Evolutionary conservation across 2,888 invertebrate species (phyloP), one percentile per base, ranked within the genome.

Genomic region (Chironomus tentans): DNA sequence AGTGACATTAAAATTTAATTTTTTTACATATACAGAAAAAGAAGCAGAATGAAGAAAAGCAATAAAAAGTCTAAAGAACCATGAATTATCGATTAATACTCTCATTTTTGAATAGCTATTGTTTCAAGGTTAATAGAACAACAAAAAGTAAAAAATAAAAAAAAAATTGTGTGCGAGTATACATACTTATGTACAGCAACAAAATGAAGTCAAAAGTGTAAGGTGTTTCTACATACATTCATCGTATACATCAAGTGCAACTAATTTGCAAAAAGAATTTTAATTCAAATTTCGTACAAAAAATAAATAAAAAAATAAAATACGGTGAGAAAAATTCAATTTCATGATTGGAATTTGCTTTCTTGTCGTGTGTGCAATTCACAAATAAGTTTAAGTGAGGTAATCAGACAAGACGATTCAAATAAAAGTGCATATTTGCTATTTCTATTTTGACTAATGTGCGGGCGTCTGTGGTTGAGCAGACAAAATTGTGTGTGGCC

Each of bases 51-150:
- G 68, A 61, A 28, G n/a, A 62, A 28, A 73, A 65, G 62, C 65
- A 62, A 73, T 73, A 73, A 62, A 24, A 65, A 18, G 24, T 48
- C 18, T 13, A 72, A 72, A 46, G 62, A 46, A 47, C 65, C 73
- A 65, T 73, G 73, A 65, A 73, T 62, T 73, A 73, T 73, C 73
- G 73, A 74, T 68, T 62, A 56, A 24, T 38, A 65, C 62, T 68
- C 50, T 71, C 48, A 65, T 56, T 68, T 74, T 74, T 74, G 74
- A 74, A 46, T 74, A 71, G 56, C 71, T 15, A 71, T 71, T 56
- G 65, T 61, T 74, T 74, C 65, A 74, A 74, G 65, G 74, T 74
- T 74, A 74, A 74, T 68, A 21, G 65, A 48, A 68, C 18, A 18
- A 74, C 74, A 22, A 46, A 65, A 38, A 38, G 38, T 38, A 28